Evolutionary conservation across 2,113 vertebrate species (phyloP), one percentile per base, ranked within the genome.

Genomic region (Notothenia coriiceps): DNA sequence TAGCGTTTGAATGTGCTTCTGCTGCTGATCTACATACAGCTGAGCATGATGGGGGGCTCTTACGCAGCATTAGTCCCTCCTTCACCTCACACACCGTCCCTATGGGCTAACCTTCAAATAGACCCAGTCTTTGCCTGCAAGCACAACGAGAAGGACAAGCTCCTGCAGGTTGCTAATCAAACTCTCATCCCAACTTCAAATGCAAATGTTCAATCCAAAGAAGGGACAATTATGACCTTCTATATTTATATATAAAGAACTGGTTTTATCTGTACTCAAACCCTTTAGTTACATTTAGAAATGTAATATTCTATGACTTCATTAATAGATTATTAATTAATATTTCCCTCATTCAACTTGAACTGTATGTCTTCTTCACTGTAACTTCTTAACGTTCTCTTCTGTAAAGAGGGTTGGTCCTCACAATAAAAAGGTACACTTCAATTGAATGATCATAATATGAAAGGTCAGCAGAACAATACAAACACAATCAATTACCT

Each of bases 91-190:
- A 14, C 10, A 70, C 4, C 2, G 1, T 64, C 47, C 51, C 65
- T 46, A 46, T 54, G 5, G 15, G 70, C 67, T 78, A 15, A 29
- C 3, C 44, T 63, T 79, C 77, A 60, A 54, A 71, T 64, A 79
- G 78, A 74, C 57, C 77, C 59, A 3, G 57, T 50, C 29, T 96
- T 91, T 95, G 89, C 94, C 93, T 94, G 93, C 88, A 87, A 93
- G 91, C 95, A 92, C 90, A 84, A 61, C 46, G 56, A 66, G 43
- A 77, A 40, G 85, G 94, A 92, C 96, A 96, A 95, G 95, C 93
- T 93, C 77, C 85, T 94, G 94, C 96, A 96, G 88, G 96, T 92
- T 91, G 81, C 25, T 14, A 10, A 64, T 52, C 55, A 74, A 33
- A 56, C 72, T 43, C 43, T 35, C 61, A 35, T 62, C 29, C 29